Percentiles rank a stretch among this genome's conserved stretches.
phyloP scores from a whole-genome alignment of 2,888 invertebrate species.

The Pristionchus exspectatus region DNA sequence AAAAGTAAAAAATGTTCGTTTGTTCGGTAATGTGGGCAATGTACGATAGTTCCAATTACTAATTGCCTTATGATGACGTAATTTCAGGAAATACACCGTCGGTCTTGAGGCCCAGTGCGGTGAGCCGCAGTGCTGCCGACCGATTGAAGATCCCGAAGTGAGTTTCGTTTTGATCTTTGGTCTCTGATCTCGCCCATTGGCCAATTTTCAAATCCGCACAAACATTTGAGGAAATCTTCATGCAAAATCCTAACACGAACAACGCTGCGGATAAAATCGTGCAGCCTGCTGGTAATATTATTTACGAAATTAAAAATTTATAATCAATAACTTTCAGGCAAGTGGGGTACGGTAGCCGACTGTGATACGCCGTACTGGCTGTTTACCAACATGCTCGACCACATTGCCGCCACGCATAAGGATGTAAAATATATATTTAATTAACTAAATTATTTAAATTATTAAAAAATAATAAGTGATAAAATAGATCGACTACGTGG shows the following conservation, averaged over 20 bases:
- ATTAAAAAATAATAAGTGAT: slow-evolving; percentile 19
- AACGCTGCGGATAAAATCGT: background rate
- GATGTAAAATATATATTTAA: slow-evolving; percentile 56
- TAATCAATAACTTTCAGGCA: slow-evolving; percentile 58
- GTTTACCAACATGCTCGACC: slow-evolving; percentile 72
- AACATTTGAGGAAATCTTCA: slow-evolving; percentile 16
- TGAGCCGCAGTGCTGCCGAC: slow-evolving; percentile 92
- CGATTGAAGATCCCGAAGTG: slow-evolving; percentile 59
- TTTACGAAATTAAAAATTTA: background rate
- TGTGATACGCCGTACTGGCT: slow-evolving; percentile 75
- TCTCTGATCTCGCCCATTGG: background rate
- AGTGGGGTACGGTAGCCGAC: slow-evolving; percentile 71
- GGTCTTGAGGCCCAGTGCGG: slow-evolving; percentile 91
- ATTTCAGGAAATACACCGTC: slow-evolving; percentile 21
- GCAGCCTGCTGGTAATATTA: slow-evolving; percentile 34
- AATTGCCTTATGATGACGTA: background rate
- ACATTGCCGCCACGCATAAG: slow-evolving; percentile 63
- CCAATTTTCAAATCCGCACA: background rate
- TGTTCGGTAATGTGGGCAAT: too few species aligned
- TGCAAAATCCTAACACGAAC: background rate
- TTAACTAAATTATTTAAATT: background rate
- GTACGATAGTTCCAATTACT: background rate
- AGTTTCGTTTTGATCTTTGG: slow-evolving; percentile 52
- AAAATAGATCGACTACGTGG: slow-evolving; percentile 70
- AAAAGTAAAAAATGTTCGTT: too few species aligned